These are phyloP conservation scores for Heliconius hermathena DNA, from an alignment of 1,140 invertebrate species.

Conservation along the genomic window DNA sequence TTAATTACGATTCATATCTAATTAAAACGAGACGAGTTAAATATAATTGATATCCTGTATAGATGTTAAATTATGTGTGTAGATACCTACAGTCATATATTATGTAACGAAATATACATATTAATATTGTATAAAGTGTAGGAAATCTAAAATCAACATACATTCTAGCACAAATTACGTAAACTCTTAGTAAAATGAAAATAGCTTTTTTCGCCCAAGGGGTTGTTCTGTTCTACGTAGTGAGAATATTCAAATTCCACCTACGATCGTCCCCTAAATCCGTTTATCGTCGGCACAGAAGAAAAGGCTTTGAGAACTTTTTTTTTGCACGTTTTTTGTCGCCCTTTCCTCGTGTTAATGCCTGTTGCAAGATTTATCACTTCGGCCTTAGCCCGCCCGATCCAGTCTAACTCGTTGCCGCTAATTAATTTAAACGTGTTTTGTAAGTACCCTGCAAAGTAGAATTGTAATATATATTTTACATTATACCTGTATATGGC, in stretches of 20 bases:
- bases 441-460: conserved; percentile 39
- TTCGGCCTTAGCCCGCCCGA: conserved; percentile 40
- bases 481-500: conserved; percentile 15
- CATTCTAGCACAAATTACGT: conserved; percentile 1
- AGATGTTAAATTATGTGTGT: too few relatives aligned
- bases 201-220: conserved; percentile 25
- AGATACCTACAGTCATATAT: too few relatives aligned
- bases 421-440: conserved; percentile 58
- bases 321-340: conserved; percentile 46
- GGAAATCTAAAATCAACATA: not conserved
- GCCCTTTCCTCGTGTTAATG: conserved; percentile 45
- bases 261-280: conserved; percentile 41
- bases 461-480: conserved; percentile 30
- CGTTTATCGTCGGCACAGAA: conserved; percentile 44
- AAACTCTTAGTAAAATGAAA: conserved; percentile 26
- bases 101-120: too few relatives aligned
- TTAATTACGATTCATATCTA: too few relatives aligned
- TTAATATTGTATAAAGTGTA: too few relatives aligned
- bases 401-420: conserved; percentile 52
- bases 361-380: conserved; percentile 49
- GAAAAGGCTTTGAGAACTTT: conserved; percentile 41
- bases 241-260: conserved; percentile 37
- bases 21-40: too few relatives aligned
- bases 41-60: too few relatives aligned
- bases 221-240: conserved; percentile 24